Evolutionary conservation across 2,113 vertebrate genomes (phyloP), one percentile per base, ranked within the genome.

Genomic region (Microtus pennsylvanicus): DNA sequence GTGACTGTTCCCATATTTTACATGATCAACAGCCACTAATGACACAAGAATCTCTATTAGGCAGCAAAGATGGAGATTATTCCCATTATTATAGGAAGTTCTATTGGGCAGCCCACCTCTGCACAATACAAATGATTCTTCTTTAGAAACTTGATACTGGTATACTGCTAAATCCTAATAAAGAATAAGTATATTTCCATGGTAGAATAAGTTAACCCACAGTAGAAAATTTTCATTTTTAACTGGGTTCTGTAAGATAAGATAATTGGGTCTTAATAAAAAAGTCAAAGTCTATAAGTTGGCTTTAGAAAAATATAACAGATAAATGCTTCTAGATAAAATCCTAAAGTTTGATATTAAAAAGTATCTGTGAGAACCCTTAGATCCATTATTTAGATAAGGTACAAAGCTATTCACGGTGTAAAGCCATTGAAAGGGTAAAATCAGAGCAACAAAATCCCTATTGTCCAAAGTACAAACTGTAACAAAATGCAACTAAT

Each of bases 401-500:
- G 24, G 47, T 85, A 17, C 19, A 67, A 91, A 91, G 52, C 21
- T 91, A 19, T 89, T 89, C 70, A 47, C 24, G 45, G 5, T 83
- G 3, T 88, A 72, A 22, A 93, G 38, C 77, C 83, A 65, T 28
- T 85, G 50, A 75, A 30, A 75, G 33, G 13, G 28, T 65, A 26
- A 88, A 30, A 65, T 80, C 17, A 21, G 30, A 17, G 5, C 19
- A 13, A 80, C 14, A 89, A 89, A 96, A 93, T 91, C 7, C 5
- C 45, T 55, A 3, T n/a, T 63, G 33, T 82, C 38, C 33, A 45
- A 76, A 77, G 91, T 21, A 6, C 10, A 93, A 7, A 9, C 21
- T 65, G 6, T 91, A 77, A 87, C 28, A 63, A 24, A 91, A 96
- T 72, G 19, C 19, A 12, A 72, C 35, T 95, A 72, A 83, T n/a